phyloP scores from a whole-genome alignment of 2,113 vertebrate genomes.

The Phrynocephalus versicolor region DNA sequence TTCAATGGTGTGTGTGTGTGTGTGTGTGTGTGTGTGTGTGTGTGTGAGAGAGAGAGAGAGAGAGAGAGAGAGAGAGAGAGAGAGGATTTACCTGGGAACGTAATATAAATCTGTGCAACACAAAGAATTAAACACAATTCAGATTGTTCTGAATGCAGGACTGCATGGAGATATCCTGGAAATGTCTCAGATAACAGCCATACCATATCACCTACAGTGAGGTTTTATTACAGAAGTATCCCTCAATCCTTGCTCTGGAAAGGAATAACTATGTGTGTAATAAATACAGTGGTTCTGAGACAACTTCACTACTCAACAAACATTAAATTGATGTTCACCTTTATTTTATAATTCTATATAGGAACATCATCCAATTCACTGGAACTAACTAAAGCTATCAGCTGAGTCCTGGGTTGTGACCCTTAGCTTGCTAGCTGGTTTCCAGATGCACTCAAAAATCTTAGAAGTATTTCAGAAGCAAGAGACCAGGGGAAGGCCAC shows the following conservation, averaged over 20 bases:
- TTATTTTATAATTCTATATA: neutral
- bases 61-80: too few species aligned
- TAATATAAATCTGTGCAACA: too few species aligned
- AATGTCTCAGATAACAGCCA: neutral
- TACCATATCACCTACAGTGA: neutral
- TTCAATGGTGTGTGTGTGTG: too few species aligned
- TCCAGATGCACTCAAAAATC: neutral
- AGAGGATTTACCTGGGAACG: too few species aligned
- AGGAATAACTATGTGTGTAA: neutral
- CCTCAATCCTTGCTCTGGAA: too few species aligned
- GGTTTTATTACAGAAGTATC: neutral
- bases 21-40: too few species aligned
- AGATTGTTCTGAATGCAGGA: neutral
- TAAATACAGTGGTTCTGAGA: neutral
- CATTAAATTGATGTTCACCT: neutral
- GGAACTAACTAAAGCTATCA: neutral
- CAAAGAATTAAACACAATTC: neutral
- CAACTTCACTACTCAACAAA: neutral
- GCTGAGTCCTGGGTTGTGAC: neutral
- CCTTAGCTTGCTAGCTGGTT: neutral
- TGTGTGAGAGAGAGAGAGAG: too few species aligned
- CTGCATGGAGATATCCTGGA: neutral
- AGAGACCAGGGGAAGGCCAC: neutral
- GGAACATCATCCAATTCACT: neutral
- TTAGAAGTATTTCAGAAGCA: neutral